These are phyloP conservation scores for Peromyscus eremicus DNA, from an alignment of 2,797 vertebrate species.

Conservation along the genomic window DNA sequence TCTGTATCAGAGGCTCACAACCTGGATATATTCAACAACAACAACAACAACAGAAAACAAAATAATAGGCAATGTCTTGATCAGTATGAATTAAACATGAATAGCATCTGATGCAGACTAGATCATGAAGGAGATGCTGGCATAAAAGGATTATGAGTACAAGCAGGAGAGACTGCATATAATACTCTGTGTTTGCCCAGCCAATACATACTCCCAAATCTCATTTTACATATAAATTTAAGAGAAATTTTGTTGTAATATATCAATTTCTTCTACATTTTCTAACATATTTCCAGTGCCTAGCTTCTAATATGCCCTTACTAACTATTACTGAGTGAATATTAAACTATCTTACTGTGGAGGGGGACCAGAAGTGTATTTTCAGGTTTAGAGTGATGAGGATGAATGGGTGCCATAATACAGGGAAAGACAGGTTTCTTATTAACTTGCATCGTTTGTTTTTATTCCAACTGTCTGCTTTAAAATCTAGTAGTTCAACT, in stretches of 20 bases:
- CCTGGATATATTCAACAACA: neutral
- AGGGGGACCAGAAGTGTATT: neutral
- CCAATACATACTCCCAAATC: neutral
- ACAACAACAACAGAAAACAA: neutral
- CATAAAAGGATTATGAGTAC: neutral
- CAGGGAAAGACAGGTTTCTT: neutral
- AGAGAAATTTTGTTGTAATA: neutral
- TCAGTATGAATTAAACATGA: neutral
- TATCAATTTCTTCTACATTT: neutral
- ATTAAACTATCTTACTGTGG: neutral
- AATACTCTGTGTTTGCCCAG: neutral
- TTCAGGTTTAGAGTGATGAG: neutral
- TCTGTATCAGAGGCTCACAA: neutral
- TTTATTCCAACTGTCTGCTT: neutral
- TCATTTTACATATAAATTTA: neutral
- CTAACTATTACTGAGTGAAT: neutral
- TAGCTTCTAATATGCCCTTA: neutral
- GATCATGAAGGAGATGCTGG: neutral
- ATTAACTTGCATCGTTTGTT: neutral
- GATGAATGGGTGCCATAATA: accelerated
- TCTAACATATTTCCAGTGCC: neutral
- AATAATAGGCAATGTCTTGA: neutral
- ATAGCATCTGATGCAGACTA: neutral
- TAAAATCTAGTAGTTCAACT: neutral
- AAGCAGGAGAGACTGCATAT: accelerated